Conservation (phyloP, 2,797 vertebrate genomes). For the Kryptolebias ocellatus region DNA sequence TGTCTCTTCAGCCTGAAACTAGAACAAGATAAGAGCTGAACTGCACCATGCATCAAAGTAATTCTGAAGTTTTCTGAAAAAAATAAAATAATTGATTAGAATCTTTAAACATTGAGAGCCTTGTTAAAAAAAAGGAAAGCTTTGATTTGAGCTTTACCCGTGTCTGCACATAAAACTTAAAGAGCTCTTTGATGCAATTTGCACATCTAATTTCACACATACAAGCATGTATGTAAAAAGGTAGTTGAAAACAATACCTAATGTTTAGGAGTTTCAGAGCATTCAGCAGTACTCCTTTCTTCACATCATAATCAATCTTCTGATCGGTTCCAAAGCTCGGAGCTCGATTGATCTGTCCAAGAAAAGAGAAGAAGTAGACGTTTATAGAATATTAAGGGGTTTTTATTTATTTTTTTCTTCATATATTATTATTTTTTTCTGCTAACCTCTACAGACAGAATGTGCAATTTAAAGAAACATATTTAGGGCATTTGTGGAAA, state of each 20-base stretch:
- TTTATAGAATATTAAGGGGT: constrained; percentile 32
- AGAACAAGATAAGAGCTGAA: constrained; percentile 37
- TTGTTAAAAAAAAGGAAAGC: constrained; percentile 37
- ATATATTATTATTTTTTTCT: constrained; percentile 11
- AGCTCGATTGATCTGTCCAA: constrained; percentile 95
- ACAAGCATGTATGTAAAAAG: background rate
- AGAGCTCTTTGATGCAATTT: constrained; percentile 35
- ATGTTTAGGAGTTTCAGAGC: constrained; percentile 95
- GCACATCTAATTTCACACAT: constrained; percentile 11
- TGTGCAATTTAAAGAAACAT: constrained; percentile 41
- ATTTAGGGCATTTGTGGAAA: constrained; percentile 43
- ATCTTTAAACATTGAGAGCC: constrained; percentile 55
- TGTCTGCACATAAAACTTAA: too few species aligned
- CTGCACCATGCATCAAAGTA: constrained; percentile 43
- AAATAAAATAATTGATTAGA: constrained; percentile 42
- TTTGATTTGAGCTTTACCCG: constrained; percentile 36
- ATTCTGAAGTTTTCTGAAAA: constrained; percentile 34
- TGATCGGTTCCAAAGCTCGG: constrained; percentile 99
- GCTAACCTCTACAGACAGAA: constrained; percentile 40
- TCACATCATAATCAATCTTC: constrained; percentile 98
- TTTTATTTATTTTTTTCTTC: constrained; percentile 14
- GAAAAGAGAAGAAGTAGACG: constrained; percentile 49
- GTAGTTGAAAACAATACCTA: constrained; percentile 80
- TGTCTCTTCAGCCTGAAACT: constrained; percentile 39
- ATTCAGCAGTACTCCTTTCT: constrained; percentile 94